Conservation (phyloP, 2,888 invertebrate genomes). For the Carabus problematicus region DNA sequence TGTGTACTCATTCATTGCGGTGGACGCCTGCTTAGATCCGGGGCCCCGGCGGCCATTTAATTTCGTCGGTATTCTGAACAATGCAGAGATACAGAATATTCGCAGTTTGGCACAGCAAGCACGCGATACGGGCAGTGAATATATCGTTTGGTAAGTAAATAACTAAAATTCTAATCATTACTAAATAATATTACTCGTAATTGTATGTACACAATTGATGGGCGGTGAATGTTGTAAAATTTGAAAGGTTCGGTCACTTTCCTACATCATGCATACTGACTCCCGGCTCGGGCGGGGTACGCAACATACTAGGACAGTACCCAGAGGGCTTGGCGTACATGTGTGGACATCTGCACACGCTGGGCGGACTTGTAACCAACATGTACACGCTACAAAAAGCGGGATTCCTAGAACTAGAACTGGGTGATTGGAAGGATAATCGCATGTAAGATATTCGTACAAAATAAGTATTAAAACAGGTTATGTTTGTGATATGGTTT, state of each 20-base stretch:
- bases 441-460: slow-evolving; percentile 69
- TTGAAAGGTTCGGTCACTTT: slow-evolving; percentile 83
- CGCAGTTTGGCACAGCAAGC: slow-evolving; percentile 66
- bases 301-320: slow-evolving; percentile 67
- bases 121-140: slow-evolving; percentile 62
- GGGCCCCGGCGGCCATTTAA: slow-evolving; percentile 89
- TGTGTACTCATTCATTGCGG: slow-evolving; percentile 80
- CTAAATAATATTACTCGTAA: slow-evolving; percentile 1
- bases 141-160: slow-evolving; percentile 66
- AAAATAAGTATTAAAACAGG: neutral
- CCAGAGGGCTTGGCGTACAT: slow-evolving; percentile 76
- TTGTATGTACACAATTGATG: no score
- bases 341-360: slow-evolving; percentile 89
- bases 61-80: slow-evolving; percentile 79
- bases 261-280: slow-evolving; percentile 86
- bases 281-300: slow-evolving; percentile 61
- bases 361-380: slow-evolving; percentile 77
- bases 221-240: no score
- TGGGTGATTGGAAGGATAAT: slow-evolving; percentile 93
- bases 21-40: slow-evolving; percentile 88
- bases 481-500: neutral
- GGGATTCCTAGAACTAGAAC: slow-evolving; percentile 85
- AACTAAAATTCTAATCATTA: neutral
- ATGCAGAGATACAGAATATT: slow-evolving; percentile 66
- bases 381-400: slow-evolving; percentile 88